Conservation (phyloP, 2,797 vertebrate genomes). For the Trichosurus vulpecula region DNA sequence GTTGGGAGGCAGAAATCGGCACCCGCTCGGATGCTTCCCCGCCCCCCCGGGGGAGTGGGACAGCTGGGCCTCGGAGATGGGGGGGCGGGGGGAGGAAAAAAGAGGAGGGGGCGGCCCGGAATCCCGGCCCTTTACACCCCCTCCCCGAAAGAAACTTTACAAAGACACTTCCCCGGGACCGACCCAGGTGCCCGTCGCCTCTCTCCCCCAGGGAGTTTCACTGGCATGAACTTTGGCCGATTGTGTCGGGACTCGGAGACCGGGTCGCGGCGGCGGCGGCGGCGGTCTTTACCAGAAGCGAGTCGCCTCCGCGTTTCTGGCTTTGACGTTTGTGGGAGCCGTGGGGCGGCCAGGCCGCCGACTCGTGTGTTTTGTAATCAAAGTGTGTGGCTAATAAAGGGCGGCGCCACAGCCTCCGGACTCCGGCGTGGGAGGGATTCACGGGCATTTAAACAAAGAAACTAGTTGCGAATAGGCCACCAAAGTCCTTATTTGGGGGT, state of each 20-base stretch:
- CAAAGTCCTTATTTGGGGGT: slow-evolving; percentile 77
- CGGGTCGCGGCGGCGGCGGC: slow-evolving; percentile 32
- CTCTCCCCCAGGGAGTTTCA: neutral
- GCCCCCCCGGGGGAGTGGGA: neutral
- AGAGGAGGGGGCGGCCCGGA: neutral
- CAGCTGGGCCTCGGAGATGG: neutral
- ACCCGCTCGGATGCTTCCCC: neutral
- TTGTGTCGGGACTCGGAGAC: neutral
- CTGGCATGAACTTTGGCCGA: slow-evolving; percentile 34
- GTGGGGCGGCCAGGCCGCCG: slow-evolving; percentile 73
- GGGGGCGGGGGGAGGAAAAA: neutral
- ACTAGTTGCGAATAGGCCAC: slow-evolving; percentile 81
- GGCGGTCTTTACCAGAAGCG: slow-evolving; percentile 29
- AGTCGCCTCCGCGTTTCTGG: slow-evolving; percentile 24
- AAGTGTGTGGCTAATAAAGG: slow-evolving; percentile 81
- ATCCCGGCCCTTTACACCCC: neutral
- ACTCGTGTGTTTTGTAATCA: slow-evolving; percentile 80
- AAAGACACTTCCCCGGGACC: neutral
- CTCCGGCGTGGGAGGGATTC: slow-evolving; percentile 78
- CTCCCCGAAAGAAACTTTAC: neutral
- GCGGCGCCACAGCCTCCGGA: slow-evolving; percentile 75
- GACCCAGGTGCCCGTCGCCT: neutral
- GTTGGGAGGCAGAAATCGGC: neutral
- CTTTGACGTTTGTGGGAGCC: slow-evolving; percentile 80
- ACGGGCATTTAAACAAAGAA: slow-evolving; percentile 89